These are phyloP conservation scores for Brachylomia viminalis DNA, from an alignment of 2,888 invertebrate species.

Conservation along the genomic window DNA sequence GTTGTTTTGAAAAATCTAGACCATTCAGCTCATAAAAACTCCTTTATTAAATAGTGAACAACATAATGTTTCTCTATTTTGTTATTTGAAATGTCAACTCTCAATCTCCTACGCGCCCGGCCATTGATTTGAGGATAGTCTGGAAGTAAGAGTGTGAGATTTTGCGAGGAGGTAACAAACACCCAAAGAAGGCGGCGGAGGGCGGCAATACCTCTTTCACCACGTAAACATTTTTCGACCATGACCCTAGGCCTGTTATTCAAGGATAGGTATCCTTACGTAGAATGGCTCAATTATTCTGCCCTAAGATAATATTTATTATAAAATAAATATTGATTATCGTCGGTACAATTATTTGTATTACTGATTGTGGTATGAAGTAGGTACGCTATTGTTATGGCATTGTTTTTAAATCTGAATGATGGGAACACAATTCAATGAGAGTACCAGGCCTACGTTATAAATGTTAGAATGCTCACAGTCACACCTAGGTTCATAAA, in stretches of 20 bases:
- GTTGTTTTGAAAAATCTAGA: neutral
- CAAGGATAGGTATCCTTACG: neutral
- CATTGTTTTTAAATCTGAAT: conserved; percentile 24
- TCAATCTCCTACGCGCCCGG: too few species aligned
- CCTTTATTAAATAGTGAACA: neutral
- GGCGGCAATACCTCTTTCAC: neutral
- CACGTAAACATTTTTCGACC: neutral
- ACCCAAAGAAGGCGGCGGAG: neutral
- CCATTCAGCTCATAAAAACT: neutral
- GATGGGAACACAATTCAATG: conserved; percentile 13
- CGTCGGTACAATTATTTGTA: conserved; percentile 20
- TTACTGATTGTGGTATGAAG: neutral
- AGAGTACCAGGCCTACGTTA: neutral
- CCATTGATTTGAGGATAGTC: neutral
- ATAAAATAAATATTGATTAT: conserved; percentile 28
- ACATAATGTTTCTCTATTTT: neutral
- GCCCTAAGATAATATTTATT: conserved; percentile 18
- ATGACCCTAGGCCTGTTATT: neutral
- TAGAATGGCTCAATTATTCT: conserved; percentile 11
- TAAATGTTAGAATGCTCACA: neutral
- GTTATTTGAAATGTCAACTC: neutral
- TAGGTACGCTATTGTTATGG: conserved; percentile 15
- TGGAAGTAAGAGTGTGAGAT: neutral
- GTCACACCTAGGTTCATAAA: neutral
- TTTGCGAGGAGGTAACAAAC: neutral